These are phyloP conservation scores for Amblyopsis hoosieri DNA, from an alignment of 2,797 vertebrate species.

Conservation along the genomic window DNA sequence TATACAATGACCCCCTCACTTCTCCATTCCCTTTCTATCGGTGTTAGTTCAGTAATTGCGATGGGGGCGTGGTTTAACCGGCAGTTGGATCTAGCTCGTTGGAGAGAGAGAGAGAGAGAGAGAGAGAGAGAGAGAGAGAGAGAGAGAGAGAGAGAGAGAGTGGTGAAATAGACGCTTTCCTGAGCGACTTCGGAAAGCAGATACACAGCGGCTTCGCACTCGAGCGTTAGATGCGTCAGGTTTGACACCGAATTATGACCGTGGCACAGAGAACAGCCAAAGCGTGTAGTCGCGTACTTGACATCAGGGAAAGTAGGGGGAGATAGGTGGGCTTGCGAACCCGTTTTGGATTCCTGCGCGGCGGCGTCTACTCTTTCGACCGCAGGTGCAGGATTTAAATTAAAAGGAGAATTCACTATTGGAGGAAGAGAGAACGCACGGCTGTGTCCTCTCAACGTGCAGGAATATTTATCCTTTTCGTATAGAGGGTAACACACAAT, in stretches of 20 bases:
- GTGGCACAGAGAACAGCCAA: constrained; percentile 48
- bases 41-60: constrained; percentile 44
- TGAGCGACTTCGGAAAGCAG: constrained; percentile 64
- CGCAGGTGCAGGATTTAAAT: constrained; percentile 62
- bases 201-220: constrained; percentile 16
- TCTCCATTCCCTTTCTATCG: constrained; percentile 27
- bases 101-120: constrained; percentile 42
- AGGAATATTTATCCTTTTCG: constrained; percentile 49
- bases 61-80: constrained; percentile 58
- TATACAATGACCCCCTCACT: background rate
- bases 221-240: constrained; percentile 18
- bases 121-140: constrained; percentile 18
- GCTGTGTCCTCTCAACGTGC: constrained; percentile 9
- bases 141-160: constrained; percentile 23
- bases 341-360: constrained; percentile 51
- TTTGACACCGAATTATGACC: constrained; percentile 67
- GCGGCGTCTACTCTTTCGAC: constrained; percentile 25
- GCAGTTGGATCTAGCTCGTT: constrained; percentile 49
- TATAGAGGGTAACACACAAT: too few relatives aligned
- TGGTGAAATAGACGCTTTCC: constrained; percentile 64
- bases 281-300: background rate
- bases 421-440: constrained; percentile 29
- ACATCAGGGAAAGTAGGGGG: constrained; percentile 30
- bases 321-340: constrained; percentile 16
- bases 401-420: constrained; percentile 32